These are phyloP conservation scores for Cotesia vestalis DNA, from an alignment of 1,140 invertebrate species.

Conservation along the genomic window DNA sequence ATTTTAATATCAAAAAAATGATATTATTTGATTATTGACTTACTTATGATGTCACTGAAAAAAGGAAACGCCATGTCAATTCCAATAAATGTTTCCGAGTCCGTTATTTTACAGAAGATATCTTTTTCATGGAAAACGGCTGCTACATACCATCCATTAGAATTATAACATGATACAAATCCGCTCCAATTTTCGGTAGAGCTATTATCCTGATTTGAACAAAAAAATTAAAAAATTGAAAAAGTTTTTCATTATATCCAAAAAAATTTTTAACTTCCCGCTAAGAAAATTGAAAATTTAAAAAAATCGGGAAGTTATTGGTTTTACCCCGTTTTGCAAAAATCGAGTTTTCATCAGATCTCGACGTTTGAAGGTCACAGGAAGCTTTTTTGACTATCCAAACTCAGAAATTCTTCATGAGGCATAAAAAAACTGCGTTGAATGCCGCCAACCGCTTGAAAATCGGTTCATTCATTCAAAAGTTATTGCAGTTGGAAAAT, in stretches of 20 bases:
- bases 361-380: too few species aligned
- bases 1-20: too few species aligned
- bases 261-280: neutral
- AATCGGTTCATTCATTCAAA: too few species aligned
- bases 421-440: too few species aligned
- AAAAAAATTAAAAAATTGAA: neutral
- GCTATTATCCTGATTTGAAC: conserved; percentile 34
- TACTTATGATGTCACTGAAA: conserved; percentile 62
- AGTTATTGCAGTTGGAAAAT: too few species aligned
- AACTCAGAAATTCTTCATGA: too few species aligned
- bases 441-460: too few species aligned
- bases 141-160: conserved; percentile 71
- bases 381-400: too few species aligned
- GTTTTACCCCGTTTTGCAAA: too few species aligned
- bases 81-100: conserved; percentile 58
- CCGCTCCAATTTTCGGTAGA: conserved; percentile 65
- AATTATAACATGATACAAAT: conserved; percentile 69
- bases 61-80: conserved; percentile 65
- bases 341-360: too few species aligned
- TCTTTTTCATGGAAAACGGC: conserved; percentile 67
- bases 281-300: too few species aligned
- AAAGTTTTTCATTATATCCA: neutral
- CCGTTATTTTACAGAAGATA: conserved; percentile 66
- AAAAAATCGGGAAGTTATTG: too few species aligned
- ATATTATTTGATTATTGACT: neutral